A percentile compares a stretch with the other conserved stretches of the same genome.
These are phyloP conservation scores for Trachymyrmex cornetzi DNA, from an alignment of 1,140 invertebrate species.

Conservation along the genomic window DNA sequence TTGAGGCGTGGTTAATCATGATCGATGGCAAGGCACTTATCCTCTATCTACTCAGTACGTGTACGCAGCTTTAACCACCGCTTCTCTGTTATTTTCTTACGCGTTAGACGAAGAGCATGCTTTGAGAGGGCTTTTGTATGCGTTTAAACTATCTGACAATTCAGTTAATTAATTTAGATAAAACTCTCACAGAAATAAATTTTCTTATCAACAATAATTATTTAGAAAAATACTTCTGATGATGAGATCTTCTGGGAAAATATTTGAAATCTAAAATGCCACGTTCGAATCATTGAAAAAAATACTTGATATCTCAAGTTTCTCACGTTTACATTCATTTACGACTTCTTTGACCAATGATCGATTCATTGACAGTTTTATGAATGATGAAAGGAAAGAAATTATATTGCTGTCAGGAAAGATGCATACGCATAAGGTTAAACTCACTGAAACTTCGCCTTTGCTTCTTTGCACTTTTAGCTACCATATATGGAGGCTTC, in stretches of 20 bases:
- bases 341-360: background rate
- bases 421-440: background rate
- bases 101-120: background rate
- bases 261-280: conserved; percentile 20
- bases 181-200: background rate
- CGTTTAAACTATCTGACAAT: background rate
- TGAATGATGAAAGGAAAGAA: background rate
- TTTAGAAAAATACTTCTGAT: background rate
- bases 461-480: conserved; percentile 45
- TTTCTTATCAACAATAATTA: background rate
- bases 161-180: background rate
- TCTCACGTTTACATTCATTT: background rate
- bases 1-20: conserved; percentile 43
- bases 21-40: conserved; percentile 49
- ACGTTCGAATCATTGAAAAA: background rate
- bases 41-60: conserved; percentile 5
- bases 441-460: conserved; percentile 7
- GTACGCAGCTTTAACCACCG: background rate
- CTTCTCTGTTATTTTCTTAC: conserved; percentile 22
- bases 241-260: background rate
- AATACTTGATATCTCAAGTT: background rate
- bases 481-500: conserved; percentile 2
- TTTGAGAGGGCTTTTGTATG: background rate
- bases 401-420: background rate
- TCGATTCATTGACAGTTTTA: background rate